phyloP scores from a whole-genome alignment of 1,140 invertebrate genomes.

The Reticulitermes speratus region DNA sequence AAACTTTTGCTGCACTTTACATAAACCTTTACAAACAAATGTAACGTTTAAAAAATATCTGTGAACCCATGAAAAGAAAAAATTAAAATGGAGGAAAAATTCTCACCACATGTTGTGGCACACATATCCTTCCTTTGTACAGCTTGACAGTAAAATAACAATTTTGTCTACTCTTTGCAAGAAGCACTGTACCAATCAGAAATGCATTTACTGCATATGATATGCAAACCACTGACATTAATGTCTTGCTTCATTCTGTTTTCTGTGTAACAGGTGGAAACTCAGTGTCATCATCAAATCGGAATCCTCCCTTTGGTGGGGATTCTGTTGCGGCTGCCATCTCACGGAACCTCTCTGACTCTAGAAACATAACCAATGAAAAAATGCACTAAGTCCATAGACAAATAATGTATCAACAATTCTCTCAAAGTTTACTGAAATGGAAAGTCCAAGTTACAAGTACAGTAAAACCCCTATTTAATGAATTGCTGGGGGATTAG shows the following conservation, averaged over 20 bases:
- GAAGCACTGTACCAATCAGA: not conserved
- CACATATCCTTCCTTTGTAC: not conserved
- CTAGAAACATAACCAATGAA: conserved; percentile 51
- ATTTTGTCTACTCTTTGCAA: not conserved
- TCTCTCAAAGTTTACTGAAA: not conserved
- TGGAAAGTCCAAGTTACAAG: not conserved
- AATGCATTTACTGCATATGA: not conserved
- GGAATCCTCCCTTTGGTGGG: conserved; percentile 62
- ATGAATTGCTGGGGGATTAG: no score
- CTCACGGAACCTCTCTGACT: conserved; percentile 75
- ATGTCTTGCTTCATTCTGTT: conserved; percentile 50
- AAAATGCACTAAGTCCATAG: not conserved
- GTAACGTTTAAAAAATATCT: not conserved
- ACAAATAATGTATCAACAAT: not conserved
- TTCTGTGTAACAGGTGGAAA: conserved; percentile 78
- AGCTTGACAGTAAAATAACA: not conserved
- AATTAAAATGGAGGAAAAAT: not conserved
- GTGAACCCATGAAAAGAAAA: not conserved
- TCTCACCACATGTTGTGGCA: not conserved
- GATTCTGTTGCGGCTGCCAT: conserved; percentile 67
- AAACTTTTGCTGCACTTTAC: not conserved
- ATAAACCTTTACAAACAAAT: not conserved
- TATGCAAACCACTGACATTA: not conserved
- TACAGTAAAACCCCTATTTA: no score
- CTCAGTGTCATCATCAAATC: conserved; percentile 77